phyloP scores from a whole-genome alignment of 92 coral and sea anemone genomes.

The Actinostola sp. region DNA sequence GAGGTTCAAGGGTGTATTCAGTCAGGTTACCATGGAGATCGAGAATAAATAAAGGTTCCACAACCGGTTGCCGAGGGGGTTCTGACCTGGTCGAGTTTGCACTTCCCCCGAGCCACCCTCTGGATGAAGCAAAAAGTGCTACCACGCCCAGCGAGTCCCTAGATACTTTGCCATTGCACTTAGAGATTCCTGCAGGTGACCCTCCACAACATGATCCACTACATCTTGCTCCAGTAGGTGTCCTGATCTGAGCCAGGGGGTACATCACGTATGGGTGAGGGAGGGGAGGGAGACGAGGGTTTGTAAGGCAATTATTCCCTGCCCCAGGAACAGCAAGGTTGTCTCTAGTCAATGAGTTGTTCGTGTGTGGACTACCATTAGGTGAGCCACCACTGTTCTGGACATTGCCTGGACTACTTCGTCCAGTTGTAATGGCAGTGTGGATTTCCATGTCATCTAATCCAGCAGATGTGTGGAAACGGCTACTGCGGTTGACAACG shows the following conservation, averaged over 20 bases:
- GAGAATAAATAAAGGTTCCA: slow-evolving; percentile 85
- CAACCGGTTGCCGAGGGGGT: slow-evolving; percentile 65
- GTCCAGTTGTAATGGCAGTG: slow-evolving; percentile 50
- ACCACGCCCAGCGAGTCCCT: slow-evolving; percentile 83
- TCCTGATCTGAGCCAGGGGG: slow-evolving; percentile 90
- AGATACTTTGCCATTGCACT: slow-evolving; percentile 84
- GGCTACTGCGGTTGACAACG: slow-evolving; percentile 97
- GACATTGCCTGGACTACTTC: slow-evolving; percentile 72
- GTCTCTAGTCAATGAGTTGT: slow-evolving; percentile 66
- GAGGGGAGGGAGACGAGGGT: slow-evolving; percentile 96
- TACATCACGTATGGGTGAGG: slow-evolving; percentile 81
- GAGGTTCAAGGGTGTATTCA: slow-evolving; percentile 89
- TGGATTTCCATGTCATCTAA: slow-evolving; percentile 82
- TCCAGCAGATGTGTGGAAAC: slow-evolving; percentile 99
- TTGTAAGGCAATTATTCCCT: slow-evolving; percentile 86
- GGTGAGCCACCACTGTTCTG: slow-evolving; percentile 79
- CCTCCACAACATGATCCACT: slow-evolving; percentile 88
- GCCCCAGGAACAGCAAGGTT: slow-evolving; percentile 61
- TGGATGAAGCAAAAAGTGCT: slow-evolving; percentile 75
- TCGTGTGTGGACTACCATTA: slow-evolving; percentile 82
- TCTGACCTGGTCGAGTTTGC: slow-evolving; percentile 81
- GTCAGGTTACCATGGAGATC: slow-evolving; percentile 97
- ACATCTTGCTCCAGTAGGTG: slow-evolving; percentile 83
- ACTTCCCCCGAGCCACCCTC: slow-evolving; percentile 96
- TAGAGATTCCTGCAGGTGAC: slow-evolving; percentile 62